A percentile compares a stretch with the other conserved stretches of the same genome.
phyloP scores from a whole-genome alignment of 1,140 invertebrate genomes.

The Mercenaria mercenaria region DNA sequence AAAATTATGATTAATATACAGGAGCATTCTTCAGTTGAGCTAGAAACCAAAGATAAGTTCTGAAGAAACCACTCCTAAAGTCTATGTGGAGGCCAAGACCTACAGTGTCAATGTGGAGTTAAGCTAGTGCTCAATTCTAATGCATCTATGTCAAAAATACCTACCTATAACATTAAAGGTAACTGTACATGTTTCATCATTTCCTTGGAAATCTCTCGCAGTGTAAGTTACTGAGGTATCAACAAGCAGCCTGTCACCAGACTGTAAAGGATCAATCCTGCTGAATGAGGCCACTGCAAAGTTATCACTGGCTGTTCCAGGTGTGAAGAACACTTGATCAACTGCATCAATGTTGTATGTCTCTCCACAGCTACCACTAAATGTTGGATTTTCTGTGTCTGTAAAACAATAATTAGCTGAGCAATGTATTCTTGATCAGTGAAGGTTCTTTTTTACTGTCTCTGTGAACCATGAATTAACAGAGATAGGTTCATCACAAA shows the following conservation, averaged over 20 bases:
- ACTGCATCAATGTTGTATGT: background rate
- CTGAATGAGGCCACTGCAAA: background rate
- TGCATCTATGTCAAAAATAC: too few species aligned
- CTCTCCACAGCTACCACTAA: background rate
- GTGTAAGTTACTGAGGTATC: constrained; percentile 6
- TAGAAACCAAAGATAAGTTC: background rate
- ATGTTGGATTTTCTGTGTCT: background rate
- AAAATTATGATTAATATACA: too few species aligned
- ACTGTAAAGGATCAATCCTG: background rate
- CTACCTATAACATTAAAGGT: constrained; percentile 10
- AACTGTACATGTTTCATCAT: constrained; percentile 4
- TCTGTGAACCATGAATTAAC: too few species aligned
- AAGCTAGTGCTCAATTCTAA: too few species aligned
- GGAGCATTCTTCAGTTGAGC: background rate
- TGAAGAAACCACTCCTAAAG: background rate
- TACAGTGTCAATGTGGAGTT: too few species aligned
- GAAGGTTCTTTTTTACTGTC: too few species aligned
- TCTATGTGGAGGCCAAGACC: background rate
- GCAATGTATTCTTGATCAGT: too few species aligned
- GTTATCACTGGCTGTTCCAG: background rate
- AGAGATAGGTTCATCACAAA: too few species aligned
- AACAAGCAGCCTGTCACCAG: background rate
- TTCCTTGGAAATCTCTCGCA: background rate
- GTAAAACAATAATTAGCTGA: background rate
- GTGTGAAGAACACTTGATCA: background rate